Conservation (phyloP, 2,888 invertebrate species). For the Rhagonycha fulva region DNA sequence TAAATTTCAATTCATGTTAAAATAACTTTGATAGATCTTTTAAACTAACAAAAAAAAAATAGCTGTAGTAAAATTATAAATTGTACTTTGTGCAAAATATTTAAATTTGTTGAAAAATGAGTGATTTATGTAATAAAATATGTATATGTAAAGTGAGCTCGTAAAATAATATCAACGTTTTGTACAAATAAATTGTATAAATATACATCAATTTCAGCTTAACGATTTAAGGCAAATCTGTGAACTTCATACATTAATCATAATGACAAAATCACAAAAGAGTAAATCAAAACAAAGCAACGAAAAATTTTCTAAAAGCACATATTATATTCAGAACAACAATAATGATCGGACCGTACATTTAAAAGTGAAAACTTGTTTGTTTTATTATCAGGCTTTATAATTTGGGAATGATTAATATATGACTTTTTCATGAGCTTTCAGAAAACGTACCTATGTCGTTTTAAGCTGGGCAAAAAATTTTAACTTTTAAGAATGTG, state of each 20-base stretch:
- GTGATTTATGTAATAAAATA: not conserved
- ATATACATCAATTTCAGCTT: not conserved
- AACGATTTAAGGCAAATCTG: not conserved
- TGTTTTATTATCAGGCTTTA: not conserved
- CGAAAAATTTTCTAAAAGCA: not conserved
- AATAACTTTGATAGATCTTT: not conserved
- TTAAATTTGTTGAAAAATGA: not conserved
- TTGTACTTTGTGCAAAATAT: not conserved
- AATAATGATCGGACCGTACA: not conserved
- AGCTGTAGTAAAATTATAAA: not conserved
- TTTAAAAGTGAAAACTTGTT: not conserved
- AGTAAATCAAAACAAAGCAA: not conserved
- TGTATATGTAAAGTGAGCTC: not conserved
- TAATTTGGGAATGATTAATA: not conserved
- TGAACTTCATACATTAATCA: not conserved
- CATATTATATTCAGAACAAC: not conserved
- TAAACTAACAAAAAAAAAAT: too few species aligned
- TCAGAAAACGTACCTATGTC: not conserved
- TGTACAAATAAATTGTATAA: not conserved
- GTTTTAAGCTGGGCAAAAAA: not conserved
- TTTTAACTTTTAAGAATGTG: not conserved
- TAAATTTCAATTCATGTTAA: not conserved
- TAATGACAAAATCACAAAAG: not conserved
- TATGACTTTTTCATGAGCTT: not conserved
- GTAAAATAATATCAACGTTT: not conserved